A percentile compares a stretch with the other conserved stretches of the same genome.
These are phyloP conservation scores for Tachuris rubrigastra DNA, from an alignment of 2,113 vertebrate species.

Conservation along the genomic window DNA sequence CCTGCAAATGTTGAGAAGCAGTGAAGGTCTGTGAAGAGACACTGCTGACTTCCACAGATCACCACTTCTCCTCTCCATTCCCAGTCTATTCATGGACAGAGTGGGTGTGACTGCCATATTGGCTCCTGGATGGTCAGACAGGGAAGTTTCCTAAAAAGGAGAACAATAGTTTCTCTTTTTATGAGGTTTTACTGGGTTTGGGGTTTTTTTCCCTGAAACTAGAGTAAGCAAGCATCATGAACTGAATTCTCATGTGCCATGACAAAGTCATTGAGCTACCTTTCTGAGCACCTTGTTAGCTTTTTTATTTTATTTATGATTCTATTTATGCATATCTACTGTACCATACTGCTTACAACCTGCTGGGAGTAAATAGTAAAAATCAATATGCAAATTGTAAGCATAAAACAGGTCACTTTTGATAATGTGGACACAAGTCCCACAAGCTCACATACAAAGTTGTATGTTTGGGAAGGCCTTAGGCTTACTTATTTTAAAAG, in stretches of 20 bases:
- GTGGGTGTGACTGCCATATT: background rate
- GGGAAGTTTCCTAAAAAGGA: background rate
- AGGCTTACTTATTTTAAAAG: background rate
- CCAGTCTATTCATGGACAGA: background rate
- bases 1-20: background rate
- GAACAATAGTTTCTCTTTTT: background rate
- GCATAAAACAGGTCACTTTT: background rate
- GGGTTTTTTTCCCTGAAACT: background rate
- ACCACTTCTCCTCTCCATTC: background rate
- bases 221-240: background rate
- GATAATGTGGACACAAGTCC: background rate
- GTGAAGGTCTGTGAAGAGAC: background rate
- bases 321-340: conserved; percentile 46
- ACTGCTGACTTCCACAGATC: background rate
- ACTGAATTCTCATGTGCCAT: background rate
- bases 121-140: background rate
- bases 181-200: background rate
- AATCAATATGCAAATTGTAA: background rate
- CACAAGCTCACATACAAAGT: background rate
- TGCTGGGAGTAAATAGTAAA: background rate
- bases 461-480: background rate
- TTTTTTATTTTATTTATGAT: conserved; percentile 29
- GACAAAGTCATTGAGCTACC: background rate
- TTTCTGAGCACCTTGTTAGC: conserved; percentile 44
- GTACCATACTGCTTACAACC: background rate